Evolutionary conservation across 2,888 invertebrate species (phyloP), one percentile per base, ranked within the genome.

Genomic region (Eupithecia pulchellata): DNA sequence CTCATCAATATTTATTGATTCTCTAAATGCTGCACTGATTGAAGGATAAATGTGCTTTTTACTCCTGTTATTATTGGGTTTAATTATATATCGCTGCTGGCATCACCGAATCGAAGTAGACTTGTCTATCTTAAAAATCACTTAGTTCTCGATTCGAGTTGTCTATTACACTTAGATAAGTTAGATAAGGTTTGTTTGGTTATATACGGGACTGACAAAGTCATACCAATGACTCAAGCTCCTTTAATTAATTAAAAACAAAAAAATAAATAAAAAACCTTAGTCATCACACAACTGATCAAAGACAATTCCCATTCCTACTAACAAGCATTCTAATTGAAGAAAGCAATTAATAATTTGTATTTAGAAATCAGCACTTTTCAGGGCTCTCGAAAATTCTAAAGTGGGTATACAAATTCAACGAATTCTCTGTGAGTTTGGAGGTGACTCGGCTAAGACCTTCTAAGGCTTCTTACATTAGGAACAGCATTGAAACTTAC

Each of bases 351-450:
- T 57, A 20, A 5, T 6, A 14, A 57, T 29, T n/a, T 57, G 27
- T 5, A 29, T 29, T 29, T 29, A 17, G 17, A 29, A 57, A 64
- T 64, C 30, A 67, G 64, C 52, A 32, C 57, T 69, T 60, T 63
- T 69, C 65, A 67, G 66, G 61, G 57, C 8, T 42, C 27, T 47
- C 55, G 4, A 25, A 66, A 67, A 66, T 52, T 60, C 61, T 68
- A 32, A 73, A 71, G 66, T 74, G 71, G 42, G 42, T 68, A 68
- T 69, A 66, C 52, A 61, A 72, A 76, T 66, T 73, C 68, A 64
- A 91, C n/a, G n/a, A n/a, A n/a, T n/a, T n/a, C n/a, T n/a, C 92
- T 90, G 87, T 86, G 84, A 89, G 88, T 90, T 90, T 84, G 86
- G 84, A 80, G 79, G 84, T 82, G 86, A 84, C 90, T 69, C 61